Evolutionary conservation across 2,113 vertebrate genomes (phyloP), one percentile per base, ranked within the genome.

Genomic region (Petrocephalus zakoni): DNA sequence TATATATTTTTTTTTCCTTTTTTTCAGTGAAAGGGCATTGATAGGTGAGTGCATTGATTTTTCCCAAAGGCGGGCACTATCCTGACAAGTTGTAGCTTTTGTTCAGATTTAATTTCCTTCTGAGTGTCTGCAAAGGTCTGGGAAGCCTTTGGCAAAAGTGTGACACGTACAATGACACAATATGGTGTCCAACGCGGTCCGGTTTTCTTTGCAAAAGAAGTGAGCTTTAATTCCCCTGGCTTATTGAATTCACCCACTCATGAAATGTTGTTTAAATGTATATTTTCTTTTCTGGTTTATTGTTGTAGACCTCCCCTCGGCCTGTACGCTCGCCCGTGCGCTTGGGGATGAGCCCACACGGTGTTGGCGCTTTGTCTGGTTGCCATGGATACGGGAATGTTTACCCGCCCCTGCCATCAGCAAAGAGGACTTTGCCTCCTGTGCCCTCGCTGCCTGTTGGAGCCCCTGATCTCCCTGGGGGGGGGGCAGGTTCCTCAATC

Each of bases 331-430:
- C 15, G 34, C 34, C 1, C 15, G 42, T 29, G 17, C 34, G 42
- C 68, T 75, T 37, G 1, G 4, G 0, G 68, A 34, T 72, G 68
- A 75, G 25, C 34, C 13, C 11, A 75, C 15, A 3, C 42, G 0
- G 81, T 83, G 46, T 55, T 58, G 52, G 49, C 25, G 55, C 68
- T 37, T 53, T 25, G 10, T 49, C 21, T 11, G 68, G 94, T 94
- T 93, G 90, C 92, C 91, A 93, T 90, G 92, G 92, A 89, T 90
- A 85, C 88, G 4, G n/a, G 17, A 21, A 7, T 94, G 93, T 94
- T 93, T 93, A 90, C 91, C 90, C 87, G 47, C 90, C 37, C 84
- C 64, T 84, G 86, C 82, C 85, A 68, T 86, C 91, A 88, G 90
- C 90, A 91, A 89, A 91, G 87, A 91, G 89, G 92, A 90, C 91